Conservation (phyloP, 1,140 invertebrate species). For the Brachionus paranguensis region DNA sequence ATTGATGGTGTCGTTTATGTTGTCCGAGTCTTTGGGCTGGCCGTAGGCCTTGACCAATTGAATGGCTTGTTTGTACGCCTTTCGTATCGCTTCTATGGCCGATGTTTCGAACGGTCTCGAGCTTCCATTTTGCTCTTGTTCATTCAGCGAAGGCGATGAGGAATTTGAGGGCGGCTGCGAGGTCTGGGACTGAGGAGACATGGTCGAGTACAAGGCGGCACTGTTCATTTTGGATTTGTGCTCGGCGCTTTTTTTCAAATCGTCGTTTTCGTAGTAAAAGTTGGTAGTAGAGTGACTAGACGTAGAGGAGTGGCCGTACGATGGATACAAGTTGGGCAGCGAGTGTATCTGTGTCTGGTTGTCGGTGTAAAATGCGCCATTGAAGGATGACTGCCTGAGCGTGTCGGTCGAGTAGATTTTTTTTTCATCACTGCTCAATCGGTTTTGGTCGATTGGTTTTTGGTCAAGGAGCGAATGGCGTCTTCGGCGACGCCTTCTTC, state of each 20-base stretch:
- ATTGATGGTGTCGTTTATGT: conserved; percentile 30
- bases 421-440: background rate
- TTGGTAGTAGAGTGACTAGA: background rate
- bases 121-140: background rate
- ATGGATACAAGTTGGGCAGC: background rate
- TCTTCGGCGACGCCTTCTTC: background rate
- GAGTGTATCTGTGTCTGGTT: background rate
- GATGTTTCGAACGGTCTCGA: background rate
- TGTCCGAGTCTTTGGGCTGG: background rate
- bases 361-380: background rate
- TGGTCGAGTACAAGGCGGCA: background rate
- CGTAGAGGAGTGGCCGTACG: background rate
- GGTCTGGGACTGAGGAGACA: background rate
- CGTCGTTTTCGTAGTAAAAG: background rate
- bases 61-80: conserved; percentile 28
- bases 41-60: conserved; percentile 34
- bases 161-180: background rate
- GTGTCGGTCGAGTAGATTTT: background rate
- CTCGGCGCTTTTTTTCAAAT: background rate
- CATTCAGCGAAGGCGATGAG: background rate
- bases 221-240: background rate
- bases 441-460: background rate
- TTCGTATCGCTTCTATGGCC: background rate
- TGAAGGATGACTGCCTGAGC: background rate
- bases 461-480: background rate